Base-by-base conservation (phyloP, 2,797 vertebrate genomes). In the Sphaeramia orbicularis region DNA sequence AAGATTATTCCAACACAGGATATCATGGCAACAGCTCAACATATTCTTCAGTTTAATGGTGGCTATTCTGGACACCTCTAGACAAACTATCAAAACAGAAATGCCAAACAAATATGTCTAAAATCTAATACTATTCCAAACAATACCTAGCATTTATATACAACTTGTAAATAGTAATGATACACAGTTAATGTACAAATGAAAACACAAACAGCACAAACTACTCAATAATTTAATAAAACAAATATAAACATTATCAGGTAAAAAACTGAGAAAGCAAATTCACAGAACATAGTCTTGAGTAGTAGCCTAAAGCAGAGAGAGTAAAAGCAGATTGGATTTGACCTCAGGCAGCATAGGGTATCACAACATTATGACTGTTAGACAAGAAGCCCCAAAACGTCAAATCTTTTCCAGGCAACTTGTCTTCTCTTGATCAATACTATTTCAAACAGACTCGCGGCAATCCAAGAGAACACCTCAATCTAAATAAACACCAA, bases 301-400 rank as follows among this genome's bases (percentile, higher is more conserved):
- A 42, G 36, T 49, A 36, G 38, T 27, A 13, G 44, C 76, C 75
- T 52, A 10, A 53, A 81, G 71, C 42, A 19, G 15, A 11, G 48
- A 64, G 19, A 16, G 50, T 38, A 57, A 41, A 64, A 57, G 30
- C 30, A 72, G 69, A 86, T 65, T 76, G 78, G 73, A 88, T 89
- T 80, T 65, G 68, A 80, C 84, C 65, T 19, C 15, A 9, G 81
- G 84, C 83, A 64, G 50, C 51, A 43, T n/a, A 27, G 41, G 56
- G 69, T 70, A 80, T 72, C 78, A 79, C 65, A 70, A 10, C 52
- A 63, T 76, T 52, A 56, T 50, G 48, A 54, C 57, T 75, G 53
- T 60, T 47, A 40, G 45, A 68, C 61, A 40, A 63, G 10, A 61
- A 63, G 43, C 42, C 41, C 55, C 56, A 18, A 75, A 83, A 71